A percentile compares a stretch with the other conserved stretches of the same genome.
Conservation (phyloP, 2,797 vertebrate genomes). For the Bradypodion ventrale region DNA sequence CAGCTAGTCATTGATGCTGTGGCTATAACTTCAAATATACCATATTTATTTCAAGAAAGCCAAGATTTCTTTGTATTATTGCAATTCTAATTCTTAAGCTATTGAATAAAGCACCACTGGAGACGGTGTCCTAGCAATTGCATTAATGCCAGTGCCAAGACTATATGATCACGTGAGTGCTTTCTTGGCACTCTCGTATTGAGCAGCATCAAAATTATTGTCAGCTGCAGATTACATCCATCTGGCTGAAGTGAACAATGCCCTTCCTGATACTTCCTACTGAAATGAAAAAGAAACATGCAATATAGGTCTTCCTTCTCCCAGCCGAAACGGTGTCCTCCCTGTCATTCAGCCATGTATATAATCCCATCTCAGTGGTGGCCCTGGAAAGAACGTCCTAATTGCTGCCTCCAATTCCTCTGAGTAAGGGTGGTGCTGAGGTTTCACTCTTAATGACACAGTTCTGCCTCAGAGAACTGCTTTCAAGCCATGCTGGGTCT, state of each 20-base stretch:
- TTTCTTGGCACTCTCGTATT: neutral
- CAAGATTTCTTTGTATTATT: too few species aligned
- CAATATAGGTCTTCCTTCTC: neutral
- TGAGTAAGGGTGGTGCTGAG: neutral
- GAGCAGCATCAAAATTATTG: neutral
- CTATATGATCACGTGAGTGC: neutral
- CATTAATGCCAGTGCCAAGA: neutral
- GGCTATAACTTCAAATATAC: neutral
- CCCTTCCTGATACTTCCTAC: neutral
- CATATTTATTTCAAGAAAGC: too few species aligned
- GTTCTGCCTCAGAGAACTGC: slow-evolving; percentile 16
- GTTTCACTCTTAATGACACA: neutral
- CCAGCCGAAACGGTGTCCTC: neutral
- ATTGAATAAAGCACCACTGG: neutral
- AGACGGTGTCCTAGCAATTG: neutral
- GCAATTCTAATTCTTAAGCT: neutral
- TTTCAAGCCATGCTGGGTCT: neutral
- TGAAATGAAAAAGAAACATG: slow-evolving; percentile 8
- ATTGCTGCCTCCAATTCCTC: slow-evolving; percentile 21
- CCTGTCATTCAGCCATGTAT: neutral
- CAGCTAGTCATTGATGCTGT: neutral
- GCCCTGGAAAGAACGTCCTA: slow-evolving; percentile 24
- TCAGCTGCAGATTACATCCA: neutral
- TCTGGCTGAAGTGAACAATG: neutral
- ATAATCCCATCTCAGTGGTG: slow-evolving; percentile 13